Conservation (phyloP, 2,113 vertebrate species). For the Passer montanus region DNA sequence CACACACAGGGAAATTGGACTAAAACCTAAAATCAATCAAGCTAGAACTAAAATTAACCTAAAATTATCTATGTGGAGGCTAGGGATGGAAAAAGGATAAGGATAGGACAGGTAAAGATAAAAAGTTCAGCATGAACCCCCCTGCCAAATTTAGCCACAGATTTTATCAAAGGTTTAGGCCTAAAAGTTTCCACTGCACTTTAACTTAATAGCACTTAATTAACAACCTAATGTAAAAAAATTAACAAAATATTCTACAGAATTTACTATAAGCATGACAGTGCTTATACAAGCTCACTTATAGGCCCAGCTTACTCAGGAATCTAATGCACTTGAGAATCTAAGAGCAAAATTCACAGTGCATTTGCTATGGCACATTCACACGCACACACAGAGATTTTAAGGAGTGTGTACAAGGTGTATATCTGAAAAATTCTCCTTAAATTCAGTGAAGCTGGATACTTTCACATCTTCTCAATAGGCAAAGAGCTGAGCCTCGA, state of each 20-base stretch:
- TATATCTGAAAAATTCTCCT: neutral
- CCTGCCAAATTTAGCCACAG: neutral
- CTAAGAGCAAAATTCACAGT: neutral
- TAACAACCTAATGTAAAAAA: neutral
- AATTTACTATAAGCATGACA: rapidly evolving
- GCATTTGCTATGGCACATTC: neutral
- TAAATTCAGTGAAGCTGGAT: neutral
- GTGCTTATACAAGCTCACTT: neutral
- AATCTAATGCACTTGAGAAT: neutral
- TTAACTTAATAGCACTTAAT: neutral
- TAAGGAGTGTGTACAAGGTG: neutral
- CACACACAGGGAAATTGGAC: neutral
- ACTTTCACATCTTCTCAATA: neutral
- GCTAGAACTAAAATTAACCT: neutral
- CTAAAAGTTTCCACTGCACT: neutral
- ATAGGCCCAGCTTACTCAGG: neutral
- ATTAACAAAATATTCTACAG: neutral
- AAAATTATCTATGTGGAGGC: rapidly evolving
- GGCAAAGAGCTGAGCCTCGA: rapidly evolving
- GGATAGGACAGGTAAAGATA: neutral
- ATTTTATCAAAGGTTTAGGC: neutral
- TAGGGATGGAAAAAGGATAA: neutral
- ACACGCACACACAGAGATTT: rapidly evolving
- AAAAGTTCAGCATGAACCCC: neutral
- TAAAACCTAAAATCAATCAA: neutral